Evolutionary conservation across 2,888 invertebrate species (phyloP).

Genomic region (Rhorus exstirpatorius): DNA sequence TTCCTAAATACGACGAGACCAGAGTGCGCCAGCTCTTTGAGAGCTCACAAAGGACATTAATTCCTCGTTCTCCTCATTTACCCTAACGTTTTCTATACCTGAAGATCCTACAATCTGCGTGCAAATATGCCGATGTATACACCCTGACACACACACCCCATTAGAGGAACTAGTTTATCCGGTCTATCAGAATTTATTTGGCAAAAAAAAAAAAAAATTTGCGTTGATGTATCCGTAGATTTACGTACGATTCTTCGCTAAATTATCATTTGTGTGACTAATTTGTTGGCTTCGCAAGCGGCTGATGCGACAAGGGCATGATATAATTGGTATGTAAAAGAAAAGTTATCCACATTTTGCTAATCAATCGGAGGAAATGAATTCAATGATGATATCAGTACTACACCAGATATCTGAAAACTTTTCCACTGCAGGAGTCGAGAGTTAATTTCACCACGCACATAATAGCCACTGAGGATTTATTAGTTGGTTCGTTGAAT

Average conservation of each 20-base stretch:
- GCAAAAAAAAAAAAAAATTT: background rate
- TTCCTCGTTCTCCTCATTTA: conserved; percentile 68
- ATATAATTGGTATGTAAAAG: too few species aligned
- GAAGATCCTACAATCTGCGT: conserved; percentile 20
- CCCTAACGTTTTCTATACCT: conserved; percentile 27
- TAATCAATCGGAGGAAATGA: conserved; percentile 4
- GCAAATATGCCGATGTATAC: conserved; percentile 7
- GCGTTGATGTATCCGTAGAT: background rate
- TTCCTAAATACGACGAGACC: conserved; percentile 76
- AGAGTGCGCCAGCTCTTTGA: conserved; percentile 72
- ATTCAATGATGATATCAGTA: conserved; percentile 1
- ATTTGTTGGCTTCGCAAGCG: too few species aligned
- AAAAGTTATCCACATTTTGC: too few species aligned
- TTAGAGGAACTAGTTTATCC: too few species aligned
- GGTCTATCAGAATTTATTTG: too few species aligned
- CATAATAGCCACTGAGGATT: conserved; percentile 24
- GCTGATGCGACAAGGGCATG: too few species aligned
- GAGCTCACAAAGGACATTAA: conserved; percentile 80
- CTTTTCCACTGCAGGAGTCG: background rate
- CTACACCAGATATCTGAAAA: conserved; percentile 7
- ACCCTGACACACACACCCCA: background rate
- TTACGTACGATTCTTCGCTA: too few species aligned
- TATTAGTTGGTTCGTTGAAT: conserved; percentile 46
- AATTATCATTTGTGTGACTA: too few species aligned
- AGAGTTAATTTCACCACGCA: conserved; percentile 46